Conservation (phyloP, 2,797 vertebrate species). For the Macrochelys suwanniensis region DNA sequence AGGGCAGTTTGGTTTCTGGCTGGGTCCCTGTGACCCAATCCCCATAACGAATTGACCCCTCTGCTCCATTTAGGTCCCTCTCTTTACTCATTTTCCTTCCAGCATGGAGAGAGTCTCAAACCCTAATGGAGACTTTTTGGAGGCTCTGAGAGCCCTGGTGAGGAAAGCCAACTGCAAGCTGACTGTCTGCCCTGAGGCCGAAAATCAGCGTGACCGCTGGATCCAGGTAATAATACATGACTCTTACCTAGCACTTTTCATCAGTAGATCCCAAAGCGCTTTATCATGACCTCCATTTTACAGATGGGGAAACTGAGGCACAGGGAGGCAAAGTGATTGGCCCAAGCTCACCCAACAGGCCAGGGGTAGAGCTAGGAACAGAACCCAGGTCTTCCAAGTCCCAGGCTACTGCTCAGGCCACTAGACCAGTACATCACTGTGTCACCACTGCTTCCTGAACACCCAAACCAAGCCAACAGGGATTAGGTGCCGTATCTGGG, state of each 20-base stretch:
- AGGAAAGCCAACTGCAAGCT: slow-evolving; percentile 82
- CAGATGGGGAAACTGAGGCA: neutral
- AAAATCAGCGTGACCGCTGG: slow-evolving; percentile 90
- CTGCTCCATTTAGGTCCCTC: neutral
- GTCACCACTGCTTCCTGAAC: neutral
- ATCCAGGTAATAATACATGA: slow-evolving; percentile 83
- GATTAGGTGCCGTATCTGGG: neutral
- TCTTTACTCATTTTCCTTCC: fast-evolving
- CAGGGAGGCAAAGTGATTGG: neutral
- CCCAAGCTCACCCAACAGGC: neutral
- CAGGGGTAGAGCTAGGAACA: neutral
- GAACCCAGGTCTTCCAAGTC: neutral
- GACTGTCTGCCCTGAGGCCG: slow-evolving; percentile 81
- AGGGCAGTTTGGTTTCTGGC: neutral
- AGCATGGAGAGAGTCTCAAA: slow-evolving; percentile 63
- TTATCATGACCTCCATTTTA: neutral
- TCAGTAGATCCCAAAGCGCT: neutral
- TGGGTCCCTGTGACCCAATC: neutral
- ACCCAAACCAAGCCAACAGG: neutral
- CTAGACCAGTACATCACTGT: neutral
- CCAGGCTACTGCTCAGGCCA: neutral
- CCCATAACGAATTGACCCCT: neutral
- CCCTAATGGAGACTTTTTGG: slow-evolving; percentile 86
- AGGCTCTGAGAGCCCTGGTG: slow-evolving; percentile 81
- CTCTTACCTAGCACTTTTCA: neutral